These are phyloP conservation scores for Parascotia fuliginaria DNA, from an alignment of 2,888 invertebrate genomes.

Conservation along the genomic window DNA sequence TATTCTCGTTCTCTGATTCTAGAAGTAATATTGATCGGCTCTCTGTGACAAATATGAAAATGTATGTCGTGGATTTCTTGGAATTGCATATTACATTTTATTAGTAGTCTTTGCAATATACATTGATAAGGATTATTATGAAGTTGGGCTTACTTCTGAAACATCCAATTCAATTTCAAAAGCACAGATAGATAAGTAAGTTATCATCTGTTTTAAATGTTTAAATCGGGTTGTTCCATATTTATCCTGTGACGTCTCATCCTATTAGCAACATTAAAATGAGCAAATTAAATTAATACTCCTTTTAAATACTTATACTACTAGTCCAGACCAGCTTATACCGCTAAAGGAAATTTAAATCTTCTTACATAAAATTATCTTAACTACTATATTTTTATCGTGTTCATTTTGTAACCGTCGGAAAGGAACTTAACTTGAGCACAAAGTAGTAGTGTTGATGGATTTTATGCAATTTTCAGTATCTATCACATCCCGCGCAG, in stretches of 20 bases:
- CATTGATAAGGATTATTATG: too few relatives aligned
- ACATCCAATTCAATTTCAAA: too few relatives aligned
- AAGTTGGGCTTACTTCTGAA: too few relatives aligned
- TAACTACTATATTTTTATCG: conserved; percentile 40
- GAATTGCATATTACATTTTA: background rate
- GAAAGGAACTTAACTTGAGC: conserved; percentile 52
- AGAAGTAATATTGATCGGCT: conserved; percentile 50
- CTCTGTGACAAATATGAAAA: conserved; percentile 22
- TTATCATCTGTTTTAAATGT: too few relatives aligned
- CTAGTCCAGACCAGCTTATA: background rate
- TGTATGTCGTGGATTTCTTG: background rate
- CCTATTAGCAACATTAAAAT: too few relatives aligned
- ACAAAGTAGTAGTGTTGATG: conserved; percentile 80
- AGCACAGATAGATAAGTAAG: too few relatives aligned
- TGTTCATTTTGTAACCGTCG: conserved; percentile 42
- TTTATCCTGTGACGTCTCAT: too few relatives aligned
- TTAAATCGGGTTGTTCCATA: too few relatives aligned
- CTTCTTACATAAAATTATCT: conserved; percentile 21
- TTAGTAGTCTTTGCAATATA: too few relatives aligned
- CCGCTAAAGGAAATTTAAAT: background rate
- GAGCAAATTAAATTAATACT: too few relatives aligned
- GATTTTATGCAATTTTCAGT: conserved; percentile 86
- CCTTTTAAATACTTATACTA: too few relatives aligned
- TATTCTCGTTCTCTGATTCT: conserved; percentile 57
- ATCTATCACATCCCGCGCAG: conserved; percentile 81